Evolutionary conservation across 2,888 invertebrate genomes (phyloP), one percentile per base, ranked within the genome.

Genomic region (Ormyrus rosae): DNA sequence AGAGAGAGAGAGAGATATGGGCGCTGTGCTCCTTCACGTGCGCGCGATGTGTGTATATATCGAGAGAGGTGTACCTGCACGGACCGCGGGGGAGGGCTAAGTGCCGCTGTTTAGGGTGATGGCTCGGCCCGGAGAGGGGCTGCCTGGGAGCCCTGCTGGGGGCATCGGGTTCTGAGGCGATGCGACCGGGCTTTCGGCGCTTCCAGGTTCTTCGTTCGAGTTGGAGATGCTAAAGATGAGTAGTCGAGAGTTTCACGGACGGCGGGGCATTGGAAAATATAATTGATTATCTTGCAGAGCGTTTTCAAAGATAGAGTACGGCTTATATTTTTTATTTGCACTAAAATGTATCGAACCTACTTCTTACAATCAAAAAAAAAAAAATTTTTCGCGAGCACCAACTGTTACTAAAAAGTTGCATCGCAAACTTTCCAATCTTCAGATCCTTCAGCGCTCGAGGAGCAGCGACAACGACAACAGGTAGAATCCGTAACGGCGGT

Each of bases 21-120:
- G 46, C 10, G 45, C 11, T 45, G 58, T 73, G 45, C 11, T 45
- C 51, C 64, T 73, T 63, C 72, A 64, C 72, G 72, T 64, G 72
- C 53, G 51, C 34, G 63, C 50, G n/a, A 48, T 34, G 61, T 13
- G 34, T 34, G 7, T 61, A 61, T 61, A 50, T n/a, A 50, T 50
- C 9, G 45, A 34, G 5, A 45, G 61, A 1, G 61, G 45, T 34
- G 6, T 61, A 53, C 6, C 53, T 34, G n/a, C 34, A 4, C 0
- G 53, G 5, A 34, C 34, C 19, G 46, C 19, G 51, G 13, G 6
- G 45, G 72, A 63, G 63, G 51, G 45, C 45, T 11, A 11, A 10
- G 55, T 55, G 68, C 10, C 8, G 19, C 9, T 65, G 51, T 67
- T 48, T 48, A 65, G 50, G 48, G 10, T 13, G 50, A 13, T 8